Base-by-base conservation (phyloP, 2,888 invertebrate genomes). In the Cenopis cana region DNA sequence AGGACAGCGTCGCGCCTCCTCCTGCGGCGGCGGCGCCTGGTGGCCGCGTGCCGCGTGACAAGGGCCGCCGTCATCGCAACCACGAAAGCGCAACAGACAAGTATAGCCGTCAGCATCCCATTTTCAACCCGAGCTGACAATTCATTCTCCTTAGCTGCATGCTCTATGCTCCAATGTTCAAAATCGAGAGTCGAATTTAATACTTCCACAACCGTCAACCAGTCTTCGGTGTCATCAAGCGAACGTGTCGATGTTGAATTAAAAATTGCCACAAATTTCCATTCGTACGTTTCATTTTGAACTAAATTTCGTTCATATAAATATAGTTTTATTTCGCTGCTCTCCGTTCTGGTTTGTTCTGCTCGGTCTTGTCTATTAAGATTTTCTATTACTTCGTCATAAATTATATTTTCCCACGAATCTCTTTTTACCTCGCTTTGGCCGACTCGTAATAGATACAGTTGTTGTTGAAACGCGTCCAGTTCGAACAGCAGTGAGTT, bases 1-100 rank as follows among this genome's bases (percentile, higher is more conserved):
- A 85, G 81, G 76, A 88, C 79, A 68, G 81, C 78, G 77, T 82
- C 77, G 60, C 79, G 74, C 69, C 79, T 78, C 72, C 84, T 77
- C 74, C 81, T 74, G 72, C 83, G 74, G 71, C 82, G 75, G 49
- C 85, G 76, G 62, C 85, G 76, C 74, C 81, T 73, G 74, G 77
- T 70, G 65, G 81, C 76, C 66, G 76, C 41, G 66, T 68, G 14
- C 69, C 76, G 56, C 65, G 70, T 33, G 29, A 66, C 38, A 33
- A 69, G 41, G 55, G 68, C 73, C 36, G 75, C 72, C 41, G 75
- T 59, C 20, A 72, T 65, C 41, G 71, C 73, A 50, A 65, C 70
- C 73, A 78, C 11, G n/a, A 76, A 71, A 60, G 66, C 70, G 14
- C 57, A 73, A 62, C 74, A 74, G 46, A 66, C 77, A 56, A 66